Percentiles rank a stretch among this genome's conserved stretches.
phyloP scores from a whole-genome alignment of 2,113 vertebrate species.

The Corythornis vintsioides region DNA sequence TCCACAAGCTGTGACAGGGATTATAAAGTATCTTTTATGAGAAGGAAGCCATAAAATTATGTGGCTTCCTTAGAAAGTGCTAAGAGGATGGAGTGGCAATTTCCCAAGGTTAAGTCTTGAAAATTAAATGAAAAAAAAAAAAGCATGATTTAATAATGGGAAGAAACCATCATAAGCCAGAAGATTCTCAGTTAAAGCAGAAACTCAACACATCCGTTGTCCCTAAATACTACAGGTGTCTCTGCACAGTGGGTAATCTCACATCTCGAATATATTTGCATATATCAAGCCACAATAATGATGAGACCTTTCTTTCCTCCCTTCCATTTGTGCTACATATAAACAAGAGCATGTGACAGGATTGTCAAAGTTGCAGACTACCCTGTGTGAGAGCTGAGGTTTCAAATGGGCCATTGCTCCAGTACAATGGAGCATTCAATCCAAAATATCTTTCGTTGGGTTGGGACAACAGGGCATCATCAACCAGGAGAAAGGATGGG shows the following conservation, averaged over 20 bases:
- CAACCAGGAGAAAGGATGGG: background rate
- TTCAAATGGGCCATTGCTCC: background rate
- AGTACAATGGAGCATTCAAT: background rate
- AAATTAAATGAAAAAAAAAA: conserved; percentile 26
- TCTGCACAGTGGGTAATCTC: conserved; percentile 51
- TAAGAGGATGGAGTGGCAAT: conserved; percentile 34
- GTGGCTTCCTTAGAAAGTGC: conserved; percentile 33
- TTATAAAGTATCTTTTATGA: conserved; percentile 20
- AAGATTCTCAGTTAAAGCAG: conserved; percentile 36
- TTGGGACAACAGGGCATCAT: background rate
- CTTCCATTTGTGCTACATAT: conserved; percentile 62
- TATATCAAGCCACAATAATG: conserved; percentile 67
- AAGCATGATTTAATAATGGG: conserved; percentile 27
- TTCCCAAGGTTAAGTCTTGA: conserved; percentile 55
- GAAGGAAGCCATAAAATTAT: conserved; percentile 35
- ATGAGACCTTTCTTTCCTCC: conserved; percentile 57
- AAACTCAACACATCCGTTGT: conserved; percentile 50
- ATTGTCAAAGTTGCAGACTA: conserved; percentile 47
- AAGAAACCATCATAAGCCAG: conserved; percentile 18
- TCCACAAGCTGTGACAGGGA: background rate
- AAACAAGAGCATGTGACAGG: conserved; percentile 67
- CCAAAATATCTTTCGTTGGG: background rate
- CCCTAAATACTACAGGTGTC: conserved; percentile 62
- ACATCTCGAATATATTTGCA: conserved; percentile 59
- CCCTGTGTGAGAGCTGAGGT: background rate